Base-by-base conservation (phyloP, 2,113 vertebrate species). In the Mesitornis unicolor region DNA sequence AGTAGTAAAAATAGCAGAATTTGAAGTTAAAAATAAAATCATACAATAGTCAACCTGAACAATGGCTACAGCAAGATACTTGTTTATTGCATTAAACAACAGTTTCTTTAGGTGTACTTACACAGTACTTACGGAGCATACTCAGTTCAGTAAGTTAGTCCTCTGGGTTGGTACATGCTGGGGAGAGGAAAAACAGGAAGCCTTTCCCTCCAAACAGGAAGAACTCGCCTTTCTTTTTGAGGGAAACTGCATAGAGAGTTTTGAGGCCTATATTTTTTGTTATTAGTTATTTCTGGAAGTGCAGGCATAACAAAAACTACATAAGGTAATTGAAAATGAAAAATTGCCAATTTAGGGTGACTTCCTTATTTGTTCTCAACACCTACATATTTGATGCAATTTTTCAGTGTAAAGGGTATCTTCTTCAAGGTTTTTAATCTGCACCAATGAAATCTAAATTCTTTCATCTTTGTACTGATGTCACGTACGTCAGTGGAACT, bases 61-160 rank as follows among this genome's bases (percentile, higher is more conserved):
- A 82, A n/a, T 3, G 11, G 26, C 65, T 74, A 36, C 60, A 78
- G 21, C 18, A 78, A 56, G 21, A 1, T 65, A 38, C 18, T 67
- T 83, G 19, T n/a, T 74, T 47, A 63, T 40, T 80, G 22, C 42
- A 67, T 76, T 84, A 45, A 40, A 63, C 26, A 76, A 40, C 35
- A 47, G 29, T 22, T 69, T 36, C 16, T 84, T 59, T 6, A 68
- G 31, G 26, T 56, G 15, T 57, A 65, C 19, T 76, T 21, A 51
- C 21, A 51, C 22, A 31, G 59, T 35, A 60, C 25, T n/a, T 54
- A n/a, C 0, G 1, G 47, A 67, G 6, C 14, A 29, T 10, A 40
- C 15, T 54, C 18, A 33, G 14, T 35, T 79, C 21, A 20, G 0
- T 35, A 10, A 16, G 6, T 36, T 69, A 64, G 15, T 87, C 19